These are phyloP conservation scores for Agrenia bidenticulata DNA, from an alignment of 2,888 invertebrate species.

Conservation along the genomic window DNA sequence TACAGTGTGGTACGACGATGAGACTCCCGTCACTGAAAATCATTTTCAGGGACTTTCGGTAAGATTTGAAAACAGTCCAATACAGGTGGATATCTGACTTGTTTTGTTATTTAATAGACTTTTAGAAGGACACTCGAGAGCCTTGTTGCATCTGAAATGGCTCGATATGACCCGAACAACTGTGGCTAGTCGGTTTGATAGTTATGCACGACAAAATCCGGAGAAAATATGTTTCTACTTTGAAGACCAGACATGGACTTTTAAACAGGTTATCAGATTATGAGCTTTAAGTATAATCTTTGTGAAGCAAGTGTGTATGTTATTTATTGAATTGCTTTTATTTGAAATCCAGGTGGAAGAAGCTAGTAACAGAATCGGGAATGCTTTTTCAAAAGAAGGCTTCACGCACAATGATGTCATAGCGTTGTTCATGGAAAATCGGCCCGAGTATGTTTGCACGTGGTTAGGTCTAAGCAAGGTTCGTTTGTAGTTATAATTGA, in stretches of 20 bases:
- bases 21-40: background rate
- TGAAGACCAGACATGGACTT: constrained; percentile 82
- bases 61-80: constrained; percentile 10
- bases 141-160: constrained; percentile 12
- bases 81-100: background rate
- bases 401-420: constrained; percentile 85
- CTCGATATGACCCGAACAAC: constrained; percentile 21
- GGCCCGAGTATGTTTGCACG: constrained; percentile 83
- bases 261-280: constrained; percentile 78
- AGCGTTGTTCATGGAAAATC: constrained; percentile 85
- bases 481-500: too few relatives aligned
- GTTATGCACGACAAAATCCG: constrained; percentile 71
- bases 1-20: too few relatives aligned
- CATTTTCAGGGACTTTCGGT: constrained; percentile 16
- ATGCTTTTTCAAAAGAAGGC: constrained; percentile 74
- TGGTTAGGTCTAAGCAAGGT: constrained; percentile 78
- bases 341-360: constrained; percentile 77
- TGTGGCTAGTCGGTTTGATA: constrained; percentile 42
- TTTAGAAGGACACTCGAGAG: constrained; percentile 15
- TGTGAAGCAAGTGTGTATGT: too few relatives aligned
- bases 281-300: too few relatives aligned
- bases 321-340: too few relatives aligned
- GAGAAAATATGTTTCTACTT: constrained; percentile 78
- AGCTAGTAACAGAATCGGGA: constrained; percentile 78
- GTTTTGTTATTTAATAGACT: background rate